Evolutionary conservation across 2,888 invertebrate species (phyloP), one percentile per base, ranked within the genome.

Genomic region (Cheilosia variabilis): DNA sequence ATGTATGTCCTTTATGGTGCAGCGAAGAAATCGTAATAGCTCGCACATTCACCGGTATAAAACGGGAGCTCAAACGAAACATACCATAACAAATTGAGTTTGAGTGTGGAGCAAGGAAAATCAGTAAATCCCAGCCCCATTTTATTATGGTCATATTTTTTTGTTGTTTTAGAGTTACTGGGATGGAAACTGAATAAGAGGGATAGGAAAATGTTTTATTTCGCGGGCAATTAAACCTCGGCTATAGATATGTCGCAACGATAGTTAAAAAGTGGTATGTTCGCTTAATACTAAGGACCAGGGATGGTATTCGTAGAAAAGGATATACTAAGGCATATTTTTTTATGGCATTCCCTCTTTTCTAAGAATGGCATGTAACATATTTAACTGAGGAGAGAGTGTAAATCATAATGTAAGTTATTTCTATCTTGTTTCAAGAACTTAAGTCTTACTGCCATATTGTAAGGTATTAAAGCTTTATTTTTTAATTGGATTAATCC

Each of bases 141-240:
- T 22, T 65, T 22, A 37, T 15, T 15, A 4, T 27, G 13, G 15
- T 19, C 19, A 13, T 17, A 34, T 17, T 17, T 22, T 22, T 22
- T n/a, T 13, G 13, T 41, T 53, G 37, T 52, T 66, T 17, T 17
- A 24, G 17, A 53, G 41, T 66, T 22, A 41, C 24, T 5, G 34
- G 10, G 27, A 17, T 7, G 4, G 9, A 10, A 7, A 7, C 15
- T 15, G 22, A 9, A 47, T 10, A 13, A 7, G 37, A 9, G 50
- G n/a, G n/a, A 17, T 15, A 52, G 37, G 34, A 6, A 37, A 50
- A 65, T 50, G 50, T 37, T 65, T 52, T 65, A 17, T 52, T 52
- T 19, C 13, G 24, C 27, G 41, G n/a, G 41, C 53, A 66, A 66
- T 66, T 66, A 53, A 53, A 53, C 41, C 19, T 34, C 17, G 6